Conservation (phyloP, 2,797 vertebrate genomes). For the Anisognathus igniventris region DNA sequence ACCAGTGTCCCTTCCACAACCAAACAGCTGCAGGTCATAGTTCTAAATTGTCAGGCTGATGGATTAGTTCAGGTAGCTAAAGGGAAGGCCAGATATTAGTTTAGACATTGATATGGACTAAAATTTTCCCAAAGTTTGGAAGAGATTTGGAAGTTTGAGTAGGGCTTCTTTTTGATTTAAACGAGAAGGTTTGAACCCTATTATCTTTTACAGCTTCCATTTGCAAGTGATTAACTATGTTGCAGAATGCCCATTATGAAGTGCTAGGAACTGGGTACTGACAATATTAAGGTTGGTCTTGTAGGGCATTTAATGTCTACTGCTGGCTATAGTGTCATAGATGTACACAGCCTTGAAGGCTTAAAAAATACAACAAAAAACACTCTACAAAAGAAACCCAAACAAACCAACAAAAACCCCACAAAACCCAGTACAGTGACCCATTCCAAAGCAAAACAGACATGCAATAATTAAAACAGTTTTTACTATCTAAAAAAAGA, state of each 20-base stretch:
- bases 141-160: neutral
- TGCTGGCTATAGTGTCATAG: neutral
- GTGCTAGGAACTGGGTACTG: neutral
- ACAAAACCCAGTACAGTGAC: neutral
- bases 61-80: conserved; percentile 15
- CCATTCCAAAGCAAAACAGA: neutral
- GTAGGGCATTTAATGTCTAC: neutral
- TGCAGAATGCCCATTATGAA: neutral
- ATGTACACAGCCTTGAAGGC: neutral
- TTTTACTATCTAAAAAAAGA: neutral
- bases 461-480: neutral
- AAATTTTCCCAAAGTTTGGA: conserved; percentile 23
- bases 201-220: conserved; percentile 15
- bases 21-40: conserved; percentile 34
- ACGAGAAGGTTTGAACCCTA: neutral
- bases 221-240: neutral
- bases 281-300: neutral
- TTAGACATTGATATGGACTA: neutral
- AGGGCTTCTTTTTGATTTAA: conserved; percentile 4
- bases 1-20: neutral
- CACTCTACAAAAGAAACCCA: neutral
- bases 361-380: neutral
- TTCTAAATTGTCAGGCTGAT: conserved; percentile 22
- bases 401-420: rapidly evolving
- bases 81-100: neutral